Evolutionary conservation across 1,140 invertebrate genomes (phyloP).

Genomic region (Philopotamus ludificatus): DNA sequence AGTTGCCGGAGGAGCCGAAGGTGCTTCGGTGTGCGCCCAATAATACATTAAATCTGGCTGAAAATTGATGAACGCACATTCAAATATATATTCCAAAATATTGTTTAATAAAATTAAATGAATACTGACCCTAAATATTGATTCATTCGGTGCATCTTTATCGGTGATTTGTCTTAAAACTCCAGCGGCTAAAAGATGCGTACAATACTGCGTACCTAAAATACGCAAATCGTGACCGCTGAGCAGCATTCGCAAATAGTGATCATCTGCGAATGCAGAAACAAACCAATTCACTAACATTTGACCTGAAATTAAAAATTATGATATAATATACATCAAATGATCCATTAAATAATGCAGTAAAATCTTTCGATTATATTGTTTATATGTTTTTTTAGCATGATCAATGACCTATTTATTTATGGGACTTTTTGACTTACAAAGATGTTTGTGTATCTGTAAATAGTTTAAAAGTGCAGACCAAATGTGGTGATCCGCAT

Average conservation of each 20-base stretch:
- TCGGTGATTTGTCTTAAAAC: constrained; percentile 78
- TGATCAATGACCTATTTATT: too few species aligned
- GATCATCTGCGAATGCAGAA: constrained; percentile 72
- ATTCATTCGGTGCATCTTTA: constrained; percentile 62
- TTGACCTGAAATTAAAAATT: constrained; percentile 65
- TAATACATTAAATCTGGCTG: constrained; percentile 87
- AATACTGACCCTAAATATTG: constrained; percentile 72
- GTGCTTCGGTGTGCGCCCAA: constrained; percentile 77
- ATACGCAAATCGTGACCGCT: constrained; percentile 71
- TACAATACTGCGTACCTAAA: constrained; percentile 79
- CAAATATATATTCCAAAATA: background rate
- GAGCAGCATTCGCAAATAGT: constrained; percentile 62
- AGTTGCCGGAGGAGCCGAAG: constrained; percentile 64
- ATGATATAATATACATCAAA: too few species aligned
- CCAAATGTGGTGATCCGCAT: too few species aligned
- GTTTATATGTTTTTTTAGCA: too few species aligned
- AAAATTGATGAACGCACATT: constrained; percentile 45
- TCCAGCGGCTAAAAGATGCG: constrained; percentile 84
- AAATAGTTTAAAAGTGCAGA: too few species aligned
- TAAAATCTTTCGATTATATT: too few species aligned
- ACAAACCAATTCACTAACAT: constrained; percentile 88
- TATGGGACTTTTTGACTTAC: too few species aligned
- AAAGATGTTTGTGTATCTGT: too few species aligned
- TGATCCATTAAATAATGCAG: too few species aligned
- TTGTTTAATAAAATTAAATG: background rate